Evolutionary conservation across 1,140 invertebrate species (phyloP), one percentile per base, ranked within the genome.

Genomic region (Proctacanthus coquilletti): DNA sequence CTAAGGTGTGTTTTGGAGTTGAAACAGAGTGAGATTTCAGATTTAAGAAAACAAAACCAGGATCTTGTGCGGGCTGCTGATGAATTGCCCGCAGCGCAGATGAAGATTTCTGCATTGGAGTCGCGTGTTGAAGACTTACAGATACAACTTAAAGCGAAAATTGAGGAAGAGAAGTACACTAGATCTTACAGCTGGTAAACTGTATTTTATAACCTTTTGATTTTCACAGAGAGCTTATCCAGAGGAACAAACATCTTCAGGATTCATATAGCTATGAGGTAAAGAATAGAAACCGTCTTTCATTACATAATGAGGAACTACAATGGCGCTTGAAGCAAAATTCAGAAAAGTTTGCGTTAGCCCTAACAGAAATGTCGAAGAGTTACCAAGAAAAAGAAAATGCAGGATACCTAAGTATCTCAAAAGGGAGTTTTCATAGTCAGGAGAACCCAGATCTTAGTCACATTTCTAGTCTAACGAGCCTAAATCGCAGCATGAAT

Each of bases 221-320:
- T 8, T 49, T 51, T 56, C 63, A 45, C 44, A 68, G 74, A 34
- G 63, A 72, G 38, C 46, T 72, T 5, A 56, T 64, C 0, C 62
- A 68, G 13, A 70, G 84, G 46, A 77, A 82, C 45, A 68, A 78
- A 37, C 60, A 72, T n/a, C 56, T 86, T 8, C 61, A 74, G n/a
- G 77, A 82, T 35, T 71, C 68, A 1, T 70, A 75, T 25, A 74
- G 75, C 21, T 68, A 80, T 18, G 77, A 88, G 51, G 64, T 65
- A 0, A 80, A 80, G 45, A 79, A 83, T 34, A 83, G 82, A 40
- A 75, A 82, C 36, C 64, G 81, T 9, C 54, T 89, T 4, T 72
- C 73, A 1, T 77, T 80, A 47, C 73, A 83, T 47, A 89, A 88
- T 52, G 88, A 93, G 62, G 81, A 89, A 60, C 64, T 92, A 2